Percentiles rank a stretch among this genome's conserved stretches.
Conservation (phyloP, 2,888 invertebrate genomes). For the Ypsolopha sequella region DNA sequence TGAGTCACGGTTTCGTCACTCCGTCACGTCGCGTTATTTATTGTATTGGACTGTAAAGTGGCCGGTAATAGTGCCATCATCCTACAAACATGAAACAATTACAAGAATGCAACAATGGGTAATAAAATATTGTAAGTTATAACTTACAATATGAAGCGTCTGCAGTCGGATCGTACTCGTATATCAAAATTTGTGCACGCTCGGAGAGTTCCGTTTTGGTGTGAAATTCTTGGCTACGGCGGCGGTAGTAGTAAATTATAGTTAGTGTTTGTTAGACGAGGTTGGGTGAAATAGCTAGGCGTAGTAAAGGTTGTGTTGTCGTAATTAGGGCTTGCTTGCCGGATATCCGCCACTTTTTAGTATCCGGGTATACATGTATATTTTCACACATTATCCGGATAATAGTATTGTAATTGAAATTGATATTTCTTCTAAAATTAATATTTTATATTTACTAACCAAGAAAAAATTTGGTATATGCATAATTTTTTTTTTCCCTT, state of each 20-base stretch:
- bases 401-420: no score
- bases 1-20: no score
- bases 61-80: no score
- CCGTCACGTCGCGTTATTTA: neutral
- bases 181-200: constrained; percentile 24
- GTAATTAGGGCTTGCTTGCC: neutral
- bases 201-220: constrained; percentile 3
- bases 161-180: constrained; percentile 17
- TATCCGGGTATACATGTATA: no score
- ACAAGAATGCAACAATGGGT: constrained; percentile 14
- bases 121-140: constrained; percentile 13
- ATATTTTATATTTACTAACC: no score
- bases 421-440: no score
- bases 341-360: neutral
- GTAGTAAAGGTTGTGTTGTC: neutral
- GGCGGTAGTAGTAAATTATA: constrained; percentile 8
- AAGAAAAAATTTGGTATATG: no score
- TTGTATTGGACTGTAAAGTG: neutral
- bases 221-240: neutral
- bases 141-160: constrained; percentile 11
- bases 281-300: constrained; percentile 1
- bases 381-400: no score
- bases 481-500: no score
- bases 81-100: no score
- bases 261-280: constrained; percentile 6